Evolutionary conservation across 2,113 vertebrate genomes (phyloP), one percentile per base, ranked within the genome.

Genomic region (Cyphomyrus discorhynchus): DNA sequence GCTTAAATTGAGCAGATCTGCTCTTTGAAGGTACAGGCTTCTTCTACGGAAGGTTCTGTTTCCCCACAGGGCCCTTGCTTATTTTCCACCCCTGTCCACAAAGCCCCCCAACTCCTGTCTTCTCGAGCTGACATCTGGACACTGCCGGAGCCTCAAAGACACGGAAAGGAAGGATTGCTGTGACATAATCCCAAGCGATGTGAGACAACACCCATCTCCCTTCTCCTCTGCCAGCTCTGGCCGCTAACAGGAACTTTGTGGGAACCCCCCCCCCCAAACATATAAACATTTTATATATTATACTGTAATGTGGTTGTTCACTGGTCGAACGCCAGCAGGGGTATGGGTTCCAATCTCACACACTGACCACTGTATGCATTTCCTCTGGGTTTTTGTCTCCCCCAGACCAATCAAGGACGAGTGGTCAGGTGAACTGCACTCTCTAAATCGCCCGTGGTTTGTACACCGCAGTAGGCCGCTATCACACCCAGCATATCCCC

Each of bases 1-100:
- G 15, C 58, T 87, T 90, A 87, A 86, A 87, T 77, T 90, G 85
- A 87, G 58, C 84, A 50, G 50, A 87, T 77, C 85, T 87, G 47
- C 62, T 70, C 84, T 39, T 87, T 74, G 83, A 87, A 85, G 45
- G 24, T 5, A 42, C 35, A 24, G 19, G 50, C 80, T 42, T 39
- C 87, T 47, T 42, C 3, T 7, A 47, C 39, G 39, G 82, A 80
- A 52, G 58, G 7, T 11, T 15, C 31, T 15, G 17, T 5, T 86
- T 7, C 82, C 84, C 89, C 21, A 45, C 35, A 87, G 84, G 58
- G 27, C 58, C 31, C 27, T 3, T 84, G 31, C 83, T 70, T 86
- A 77, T 87, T 87, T 89, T 84, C 82, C 27, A 24, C 53, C 13
- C 15, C 84, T 58, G 27, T 56, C 50, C 85, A 31, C 27, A 46